These are phyloP conservation scores for Lagenorhynchus albirostris DNA, from an alignment of 2,113 vertebrate species.

Conservation along the genomic window DNA sequence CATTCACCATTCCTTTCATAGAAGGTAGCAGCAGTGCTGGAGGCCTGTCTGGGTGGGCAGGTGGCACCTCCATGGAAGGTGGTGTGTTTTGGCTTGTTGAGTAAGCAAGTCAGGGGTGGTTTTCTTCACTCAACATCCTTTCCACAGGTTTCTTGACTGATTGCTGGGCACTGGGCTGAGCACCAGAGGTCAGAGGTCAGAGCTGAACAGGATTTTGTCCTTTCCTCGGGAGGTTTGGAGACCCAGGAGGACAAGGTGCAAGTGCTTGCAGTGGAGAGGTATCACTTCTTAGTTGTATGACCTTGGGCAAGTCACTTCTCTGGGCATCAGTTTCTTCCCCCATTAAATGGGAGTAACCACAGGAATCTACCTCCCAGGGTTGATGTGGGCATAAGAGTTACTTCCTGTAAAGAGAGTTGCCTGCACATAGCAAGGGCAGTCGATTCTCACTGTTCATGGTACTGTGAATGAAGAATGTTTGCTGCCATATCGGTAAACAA, in stretches of 20 bases:
- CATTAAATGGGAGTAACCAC: no score
- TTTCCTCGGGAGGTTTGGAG: background rate
- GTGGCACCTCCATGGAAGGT: background rate
- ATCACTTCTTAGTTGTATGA: no score
- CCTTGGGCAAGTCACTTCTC: background rate
- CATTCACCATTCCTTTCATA: background rate
- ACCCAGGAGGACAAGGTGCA: background rate
- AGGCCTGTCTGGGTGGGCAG: background rate
- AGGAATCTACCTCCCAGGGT: background rate
- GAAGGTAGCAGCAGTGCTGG: background rate
- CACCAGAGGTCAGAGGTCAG: no score
- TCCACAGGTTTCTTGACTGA: background rate
- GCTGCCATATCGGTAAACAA: background rate
- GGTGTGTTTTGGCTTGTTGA: background rate
- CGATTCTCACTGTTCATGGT: background rate
- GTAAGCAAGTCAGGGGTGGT: background rate
- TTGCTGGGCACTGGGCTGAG: background rate
- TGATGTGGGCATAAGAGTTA: background rate
- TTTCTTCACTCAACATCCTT: background rate
- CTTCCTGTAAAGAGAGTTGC: no score
- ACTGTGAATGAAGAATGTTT: background rate
- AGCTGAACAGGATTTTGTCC: background rate
- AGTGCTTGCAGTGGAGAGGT: background rate
- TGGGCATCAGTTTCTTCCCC: background rate
- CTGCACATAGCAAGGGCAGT: background rate